Conservation (phyloP, 2,888 invertebrate genomes). For the Aphelenchoides bicaudatus region DNA sequence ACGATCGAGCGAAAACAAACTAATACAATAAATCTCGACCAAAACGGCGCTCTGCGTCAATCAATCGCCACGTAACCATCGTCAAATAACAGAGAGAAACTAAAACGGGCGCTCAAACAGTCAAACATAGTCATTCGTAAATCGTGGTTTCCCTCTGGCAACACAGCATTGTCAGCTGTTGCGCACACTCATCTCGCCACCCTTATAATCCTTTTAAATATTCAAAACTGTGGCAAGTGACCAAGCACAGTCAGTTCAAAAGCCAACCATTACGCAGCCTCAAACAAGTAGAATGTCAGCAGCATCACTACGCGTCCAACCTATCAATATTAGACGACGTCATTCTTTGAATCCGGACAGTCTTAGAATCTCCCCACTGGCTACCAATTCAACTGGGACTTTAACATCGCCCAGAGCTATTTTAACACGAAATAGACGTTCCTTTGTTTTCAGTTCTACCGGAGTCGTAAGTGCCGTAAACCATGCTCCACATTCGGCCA, state of each 20-base stretch:
- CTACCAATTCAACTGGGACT: slow-evolving; percentile 11
- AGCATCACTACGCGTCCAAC: not conserved
- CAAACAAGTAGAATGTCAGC: not conserved
- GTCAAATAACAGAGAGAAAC: no score
- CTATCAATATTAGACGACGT: slow-evolving; percentile 23
- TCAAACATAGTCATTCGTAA: no score
- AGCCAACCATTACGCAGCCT: not conserved
- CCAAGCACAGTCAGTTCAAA: no score
- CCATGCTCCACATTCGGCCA: not conserved
- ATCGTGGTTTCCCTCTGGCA: not conserved
- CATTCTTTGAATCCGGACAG: slow-evolving; percentile 31
- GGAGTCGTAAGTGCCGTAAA: slow-evolving; percentile 16
- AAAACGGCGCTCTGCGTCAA: no score
- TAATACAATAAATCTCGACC: no score
- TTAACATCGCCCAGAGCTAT: slow-evolving; percentile 18
- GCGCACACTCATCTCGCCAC: no score
- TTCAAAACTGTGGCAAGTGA: no score
- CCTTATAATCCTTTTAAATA: no score
- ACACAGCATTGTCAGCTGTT: not conserved
- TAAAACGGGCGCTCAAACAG: no score
- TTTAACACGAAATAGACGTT: slow-evolving; percentile 34
- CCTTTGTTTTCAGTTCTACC: slow-evolving; percentile 35
- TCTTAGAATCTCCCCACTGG: slow-evolving; percentile 17
- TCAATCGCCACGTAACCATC: no score
- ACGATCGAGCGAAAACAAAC: no score